phyloP scores from a whole-genome alignment of 2,797 vertebrate genomes.

The Ibycter americanus region DNA sequence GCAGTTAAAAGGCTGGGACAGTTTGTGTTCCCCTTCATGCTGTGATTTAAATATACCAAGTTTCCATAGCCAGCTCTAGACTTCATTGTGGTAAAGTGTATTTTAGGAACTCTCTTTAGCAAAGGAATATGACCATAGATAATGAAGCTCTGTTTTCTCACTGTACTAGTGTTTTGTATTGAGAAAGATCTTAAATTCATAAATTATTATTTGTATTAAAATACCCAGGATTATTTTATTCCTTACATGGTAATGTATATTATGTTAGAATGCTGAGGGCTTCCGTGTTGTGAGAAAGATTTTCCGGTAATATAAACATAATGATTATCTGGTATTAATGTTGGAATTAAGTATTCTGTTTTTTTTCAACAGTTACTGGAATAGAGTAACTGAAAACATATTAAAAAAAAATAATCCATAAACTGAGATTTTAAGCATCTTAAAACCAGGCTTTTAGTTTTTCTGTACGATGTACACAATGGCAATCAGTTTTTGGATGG shows the following conservation, averaged over 20 bases:
- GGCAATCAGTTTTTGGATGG: conserved; percentile 57
- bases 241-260: neutral
- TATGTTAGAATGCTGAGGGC: neutral
- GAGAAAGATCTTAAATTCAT: neutral
- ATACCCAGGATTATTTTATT: neutral
- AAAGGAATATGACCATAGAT: neutral
- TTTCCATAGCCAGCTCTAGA: conserved; percentile 34
- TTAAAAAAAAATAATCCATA: neutral
- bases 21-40: neutral
- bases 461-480: conserved; percentile 25
- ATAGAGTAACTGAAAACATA: neutral
- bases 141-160: neutral
- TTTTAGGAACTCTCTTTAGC: neutral
- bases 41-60: conserved; percentile 13
- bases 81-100: neutral
- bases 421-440: conserved; percentile 25
- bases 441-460: neutral
- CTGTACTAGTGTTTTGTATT: neutral
- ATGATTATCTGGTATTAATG: neutral
- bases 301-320: neutral
- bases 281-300: neutral
- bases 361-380: neutral
- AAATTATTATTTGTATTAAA: neutral
- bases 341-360: neutral
- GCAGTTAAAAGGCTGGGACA: conserved; percentile 13